A percentile compares a stretch with the other conserved stretches of the same genome.
Evolutionary conservation across 2,888 invertebrate species (phyloP).

Genomic region (Tineola bisselliella): DNA sequence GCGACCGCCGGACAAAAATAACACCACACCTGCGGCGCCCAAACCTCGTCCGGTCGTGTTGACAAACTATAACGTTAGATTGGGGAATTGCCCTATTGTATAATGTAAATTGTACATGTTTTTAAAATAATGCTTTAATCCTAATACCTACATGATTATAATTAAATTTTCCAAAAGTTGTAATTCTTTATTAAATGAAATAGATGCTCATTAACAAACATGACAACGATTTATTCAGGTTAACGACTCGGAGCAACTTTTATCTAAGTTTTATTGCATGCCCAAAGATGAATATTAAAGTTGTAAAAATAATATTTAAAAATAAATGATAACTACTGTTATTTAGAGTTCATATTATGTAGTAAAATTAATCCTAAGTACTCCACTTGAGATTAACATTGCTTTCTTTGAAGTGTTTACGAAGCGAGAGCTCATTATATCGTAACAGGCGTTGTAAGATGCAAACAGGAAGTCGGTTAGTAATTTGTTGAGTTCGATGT

Average conservation of each 20-base stretch:
- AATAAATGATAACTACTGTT: not conserved
- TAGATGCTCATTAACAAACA: too few species aligned
- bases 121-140: too few species aligned
- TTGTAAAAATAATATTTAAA: not conserved
- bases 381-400: not conserved
- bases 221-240: not conserved
- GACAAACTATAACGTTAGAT: not conserved
- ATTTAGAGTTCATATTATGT: not conserved
- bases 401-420: slow-evolving; percentile 10
- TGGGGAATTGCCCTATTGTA: not conserved
- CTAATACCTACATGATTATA: too few species aligned
- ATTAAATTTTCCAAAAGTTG: too few species aligned
- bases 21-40: slow-evolving; percentile 53
- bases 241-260: not conserved
- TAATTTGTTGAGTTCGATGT: not conserved
- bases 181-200: too few species aligned
- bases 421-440: not conserved
- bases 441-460: not conserved
- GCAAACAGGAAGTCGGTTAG: not conserved
- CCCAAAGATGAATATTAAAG: not conserved
- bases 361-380: not conserved
- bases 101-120: not conserved
- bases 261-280: not conserved
- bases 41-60: slow-evolving; percentile 11
- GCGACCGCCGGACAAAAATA: slow-evolving; percentile 41